phyloP scores from a whole-genome alignment of 2,797 vertebrate species.

The Balearica regulorum region DNA sequence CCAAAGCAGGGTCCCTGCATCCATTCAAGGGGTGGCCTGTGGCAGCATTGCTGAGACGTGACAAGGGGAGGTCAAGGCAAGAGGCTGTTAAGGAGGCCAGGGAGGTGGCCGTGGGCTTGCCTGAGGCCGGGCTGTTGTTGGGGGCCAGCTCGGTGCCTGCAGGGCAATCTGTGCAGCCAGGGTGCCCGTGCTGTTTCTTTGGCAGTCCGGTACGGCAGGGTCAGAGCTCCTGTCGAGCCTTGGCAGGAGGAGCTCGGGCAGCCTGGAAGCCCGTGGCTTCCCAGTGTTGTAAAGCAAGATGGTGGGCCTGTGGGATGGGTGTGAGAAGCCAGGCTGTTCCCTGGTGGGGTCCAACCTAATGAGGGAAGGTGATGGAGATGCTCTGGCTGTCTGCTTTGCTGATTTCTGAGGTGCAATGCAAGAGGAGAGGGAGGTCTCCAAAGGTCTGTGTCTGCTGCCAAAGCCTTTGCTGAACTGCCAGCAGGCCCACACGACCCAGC shows the following conservation, averaged over 20 bases:
- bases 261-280: neutral
- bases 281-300: accelerated
- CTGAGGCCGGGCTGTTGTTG: neutral
- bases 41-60: neutral
- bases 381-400: neutral
- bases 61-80: neutral
- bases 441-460: neutral
- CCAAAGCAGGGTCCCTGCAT: neutral
- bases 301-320: neutral
- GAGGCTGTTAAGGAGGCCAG: neutral
- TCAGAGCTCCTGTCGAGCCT: neutral
- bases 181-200: neutral
- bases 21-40: neutral
- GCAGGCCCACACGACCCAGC: neutral
- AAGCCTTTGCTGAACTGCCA: neutral
- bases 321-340: neutral
- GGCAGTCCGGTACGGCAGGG: neutral
- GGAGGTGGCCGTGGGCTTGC: neutral
- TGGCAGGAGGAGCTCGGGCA: neutral
- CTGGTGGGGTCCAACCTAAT: accelerated
- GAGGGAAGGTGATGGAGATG: neutral
- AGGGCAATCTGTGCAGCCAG: accelerated
- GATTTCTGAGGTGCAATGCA: neutral
- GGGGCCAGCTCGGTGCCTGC: neutral
- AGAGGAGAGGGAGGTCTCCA: neutral